Base-by-base conservation (phyloP, 2,113 vertebrate genomes). In the Menidia beryllina region DNA sequence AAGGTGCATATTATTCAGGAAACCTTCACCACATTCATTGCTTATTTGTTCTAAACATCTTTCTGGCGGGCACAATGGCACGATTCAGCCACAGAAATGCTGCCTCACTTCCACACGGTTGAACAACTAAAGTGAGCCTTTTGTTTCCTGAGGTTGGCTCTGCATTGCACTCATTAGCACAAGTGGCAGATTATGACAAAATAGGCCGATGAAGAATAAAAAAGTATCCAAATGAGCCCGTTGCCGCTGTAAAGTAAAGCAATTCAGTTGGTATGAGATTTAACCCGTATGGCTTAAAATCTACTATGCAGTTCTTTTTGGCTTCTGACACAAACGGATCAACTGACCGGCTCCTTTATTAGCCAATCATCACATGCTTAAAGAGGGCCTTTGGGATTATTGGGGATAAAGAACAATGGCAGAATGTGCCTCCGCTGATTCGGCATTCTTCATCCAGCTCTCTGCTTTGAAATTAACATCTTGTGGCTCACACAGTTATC, bases 331-430 rank as follows among this genome's bases (percentile, higher is more conserved):
- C 48, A 34, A 52, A 53, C 50, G 72, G 85, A 86, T 86, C 78
- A 87, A 53, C 80, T 75, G 65, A 72, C 74, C 79, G 10, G 54
- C 75, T 80, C 72, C 68, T 69, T 82, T 79, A 86, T 85, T 75
- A 86, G 71, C 86, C 83, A 75, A 52, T 86, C 69, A 79, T 89
- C 88, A 89, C 88, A 87, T 91, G 86, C 83, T 82, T 85, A 76
- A 72, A 60, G 75, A 79, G 73, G 61, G 64, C 85, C 82, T 86
- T 5, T 47, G 80, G 86, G 89, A 85, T 89, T 90, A 87, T 64
- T 72, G 15, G 68, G 82, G 87, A 86, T 88, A 77, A 88, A 53
- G 79, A 41, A 51, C 62, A 67, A 41, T 19, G 57, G 75, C 61
- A 66, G 77, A 76, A 73, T 63, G 27, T 53, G 55, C 75, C 73